These are phyloP conservation scores for Neoascia interrupta DNA, from an alignment of 2,888 invertebrate species.

Conservation along the genomic window DNA sequence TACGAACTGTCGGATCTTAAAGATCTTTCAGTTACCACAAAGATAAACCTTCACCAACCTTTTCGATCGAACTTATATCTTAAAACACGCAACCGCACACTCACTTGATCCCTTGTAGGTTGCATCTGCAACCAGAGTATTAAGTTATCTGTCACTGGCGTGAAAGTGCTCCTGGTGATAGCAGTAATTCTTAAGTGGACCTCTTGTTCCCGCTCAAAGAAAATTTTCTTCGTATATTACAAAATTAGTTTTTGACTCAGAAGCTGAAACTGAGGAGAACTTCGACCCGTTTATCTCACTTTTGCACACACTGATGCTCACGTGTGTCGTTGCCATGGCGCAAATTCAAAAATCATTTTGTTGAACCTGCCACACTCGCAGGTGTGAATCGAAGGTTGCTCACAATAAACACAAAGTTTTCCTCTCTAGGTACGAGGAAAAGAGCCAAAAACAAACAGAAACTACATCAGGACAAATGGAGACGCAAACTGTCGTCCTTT, in stretches of 20 bases:
- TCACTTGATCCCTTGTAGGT: constrained; percentile 13
- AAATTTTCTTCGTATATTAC: constrained; percentile 31
- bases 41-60: too few relatives aligned
- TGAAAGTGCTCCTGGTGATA: neutral
- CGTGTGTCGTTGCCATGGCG: neutral
- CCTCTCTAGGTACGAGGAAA: too few relatives aligned
- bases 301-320: constrained; percentile 13
- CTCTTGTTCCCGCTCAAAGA: neutral
- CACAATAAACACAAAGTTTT: constrained; percentile 10
- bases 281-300: constrained; percentile 25
- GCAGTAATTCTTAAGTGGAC: neutral
- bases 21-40: too few relatives aligned
- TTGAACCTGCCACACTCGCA: neutral
- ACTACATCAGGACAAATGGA: neutral
- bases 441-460: neutral
- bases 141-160: constrained; percentile 19
- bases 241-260: constrained; percentile 26
- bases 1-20: too few relatives aligned
- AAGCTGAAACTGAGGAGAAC: neutral
- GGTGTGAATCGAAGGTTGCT: constrained; percentile 26
- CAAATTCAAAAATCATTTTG: constrained; percentile 4
- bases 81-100: neutral
- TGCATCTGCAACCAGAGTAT: constrained; percentile 13
- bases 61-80: too few relatives aligned
- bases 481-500: constrained; percentile 7